Evolutionary conservation across 2,888 invertebrate species (phyloP), one percentile per base, ranked within the genome.

Genomic region (Tillus elongatus): DNA sequence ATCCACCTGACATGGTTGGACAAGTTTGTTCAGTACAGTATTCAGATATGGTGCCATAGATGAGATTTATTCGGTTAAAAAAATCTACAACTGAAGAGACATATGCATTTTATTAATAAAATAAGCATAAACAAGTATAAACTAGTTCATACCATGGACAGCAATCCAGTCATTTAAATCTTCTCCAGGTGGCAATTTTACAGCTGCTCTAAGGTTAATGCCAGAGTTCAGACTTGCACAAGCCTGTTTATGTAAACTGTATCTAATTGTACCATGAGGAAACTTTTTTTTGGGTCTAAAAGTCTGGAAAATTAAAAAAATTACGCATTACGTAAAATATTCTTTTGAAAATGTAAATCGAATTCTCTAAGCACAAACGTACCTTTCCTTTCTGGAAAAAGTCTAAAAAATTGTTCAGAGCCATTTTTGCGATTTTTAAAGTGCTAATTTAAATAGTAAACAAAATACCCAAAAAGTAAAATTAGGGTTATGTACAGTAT

Each of bases 131-230:
- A n/a, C n/a, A n/a, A n/a, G n/a, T n/a, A n/a, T n/a, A n/a, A n/a
- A n/a, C n/a, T n/a, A n/a, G n/a, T 35, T 48, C 49, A 50, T 69
- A 87, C 87, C 90, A 67, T 92, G 91, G 3, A 92, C 91, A 11
- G 91, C 91, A 26, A 90, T 74, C 92, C 92, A 92, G 62, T 92
- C 92, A 55, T 88, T 86, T 35, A 84, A 64, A 61, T 86, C 84
- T 66, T 92, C 91, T 3, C 82, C 82, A 15, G 76, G 74, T 2
- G 91, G 91, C 42, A 92, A 65, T 57, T 79, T 79, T 1, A 92
- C 92, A 2, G 83, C 89, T 33, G 71, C 67, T 42, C 83, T 73
- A 40, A 92, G 71, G 69, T 92, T 90, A 40, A 91, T 82, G 2
- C 91, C 91, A 2, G 90, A 87, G 64, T 85, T 86, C 11, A 92